Conservation (phyloP, 2,888 invertebrate genomes). For the Gymnocheta viridis region DNA sequence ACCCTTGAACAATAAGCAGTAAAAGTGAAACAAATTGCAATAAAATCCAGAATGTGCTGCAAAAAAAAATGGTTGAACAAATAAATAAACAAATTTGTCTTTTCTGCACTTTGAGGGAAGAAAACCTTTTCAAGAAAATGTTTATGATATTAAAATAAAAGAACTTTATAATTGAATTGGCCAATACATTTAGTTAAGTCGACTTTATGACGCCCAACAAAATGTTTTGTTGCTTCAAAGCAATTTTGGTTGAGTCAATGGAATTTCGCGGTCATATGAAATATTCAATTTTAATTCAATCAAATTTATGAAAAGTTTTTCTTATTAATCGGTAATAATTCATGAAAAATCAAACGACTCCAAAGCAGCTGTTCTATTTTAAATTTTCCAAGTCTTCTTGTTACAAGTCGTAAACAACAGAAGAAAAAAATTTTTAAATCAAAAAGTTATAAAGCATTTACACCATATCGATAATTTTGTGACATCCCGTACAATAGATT, state of each 20-base stretch:
- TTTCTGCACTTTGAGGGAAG: constrained; percentile 35
- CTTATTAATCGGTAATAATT: too few species aligned
- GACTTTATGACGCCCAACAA: constrained; percentile 1
- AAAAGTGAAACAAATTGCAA: constrained; percentile 47
- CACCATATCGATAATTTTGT: too few species aligned
- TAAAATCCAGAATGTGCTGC: constrained; percentile 59
- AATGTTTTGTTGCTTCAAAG: not conserved
- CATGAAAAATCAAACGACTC: too few species aligned
- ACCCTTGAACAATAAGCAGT: constrained; percentile 10
- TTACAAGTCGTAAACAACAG: too few species aligned
- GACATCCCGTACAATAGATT: too few species aligned
- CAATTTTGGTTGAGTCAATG: not conserved
- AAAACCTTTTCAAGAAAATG: constrained; percentile 4
- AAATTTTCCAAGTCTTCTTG: too few species aligned
- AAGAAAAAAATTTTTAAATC: too few species aligned
- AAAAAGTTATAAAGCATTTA: too few species aligned
- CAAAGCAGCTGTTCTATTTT: too few species aligned
- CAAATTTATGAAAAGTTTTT: too few species aligned
- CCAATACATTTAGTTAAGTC: not conserved
- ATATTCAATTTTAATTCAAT: too few species aligned
- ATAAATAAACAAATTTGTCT: constrained; percentile 51
- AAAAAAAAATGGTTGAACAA: constrained; percentile 2
- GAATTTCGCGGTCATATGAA: too few species aligned
- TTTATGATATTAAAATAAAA: constrained; percentile 35
- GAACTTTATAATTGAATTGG: not conserved